Evolutionary conservation across 64 coral and sea anemone genomes (phyloP).

Genomic region (Catalaphyllia jardinei): DNA sequence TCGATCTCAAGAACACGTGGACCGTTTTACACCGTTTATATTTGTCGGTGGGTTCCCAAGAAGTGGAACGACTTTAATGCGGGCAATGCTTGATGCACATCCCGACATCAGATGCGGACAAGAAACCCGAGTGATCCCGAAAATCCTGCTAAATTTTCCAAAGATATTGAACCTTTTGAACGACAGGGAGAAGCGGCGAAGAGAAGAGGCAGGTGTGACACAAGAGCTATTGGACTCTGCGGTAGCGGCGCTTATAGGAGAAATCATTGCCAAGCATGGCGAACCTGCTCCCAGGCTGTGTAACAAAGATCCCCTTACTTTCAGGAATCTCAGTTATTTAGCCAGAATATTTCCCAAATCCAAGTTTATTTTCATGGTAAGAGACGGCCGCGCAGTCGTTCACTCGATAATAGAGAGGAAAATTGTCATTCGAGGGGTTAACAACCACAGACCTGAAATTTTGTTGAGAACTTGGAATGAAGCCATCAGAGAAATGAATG

Average conservation of each 20-base stretch:
- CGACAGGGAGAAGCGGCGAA: conserved; percentile 33
- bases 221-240: conserved; percentile 74
- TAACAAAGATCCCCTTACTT: conserved; percentile 91
- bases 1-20: neutral
- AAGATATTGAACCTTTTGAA: conserved; percentile 46
- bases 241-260: conserved; percentile 73
- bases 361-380: conserved; percentile 90
- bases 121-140: conserved; percentile 93
- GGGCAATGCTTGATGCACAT: conserved; percentile 91
- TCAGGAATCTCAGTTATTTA: conserved; percentile 91
- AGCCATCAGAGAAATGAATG: conserved; percentile 61
- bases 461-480: conserved; percentile 75
- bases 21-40: conserved; percentile 75
- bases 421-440: conserved; percentile 66
- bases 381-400: conserved; percentile 88
- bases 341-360: conserved; percentile 83
- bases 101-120: conserved; percentile 91
- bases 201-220: conserved; percentile 76
- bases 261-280: conserved; percentile 82
- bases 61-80: conserved; percentile 94
- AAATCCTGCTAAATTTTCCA: conserved; percentile 70
- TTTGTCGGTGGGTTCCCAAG: conserved; percentile 96
- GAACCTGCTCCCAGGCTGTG: conserved; percentile 63
- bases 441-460: conserved; percentile 21
- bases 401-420: conserved; percentile 82